phyloP scores from a whole-genome alignment of 2,888 invertebrate genomes.

The Dione vanillae region DNA sequence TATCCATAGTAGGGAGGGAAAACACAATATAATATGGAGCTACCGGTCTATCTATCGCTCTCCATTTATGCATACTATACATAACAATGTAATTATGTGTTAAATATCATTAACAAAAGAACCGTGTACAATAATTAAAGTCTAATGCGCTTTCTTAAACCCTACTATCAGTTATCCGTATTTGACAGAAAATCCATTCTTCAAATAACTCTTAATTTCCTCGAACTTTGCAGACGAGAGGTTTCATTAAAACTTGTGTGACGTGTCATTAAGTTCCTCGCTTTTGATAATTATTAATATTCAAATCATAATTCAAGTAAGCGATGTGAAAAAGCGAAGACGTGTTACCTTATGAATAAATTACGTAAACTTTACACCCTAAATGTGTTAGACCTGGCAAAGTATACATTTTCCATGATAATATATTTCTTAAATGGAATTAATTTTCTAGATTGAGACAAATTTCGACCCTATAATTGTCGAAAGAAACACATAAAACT shows the following conservation, averaged over 20 bases:
- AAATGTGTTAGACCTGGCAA: conserved; percentile 45
- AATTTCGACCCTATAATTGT: neutral
- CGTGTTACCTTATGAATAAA: conserved; percentile 75
- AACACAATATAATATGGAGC: neutral
- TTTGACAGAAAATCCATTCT: conserved; percentile 63
- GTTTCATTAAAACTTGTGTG: conserved; percentile 82
- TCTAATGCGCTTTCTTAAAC: conserved; percentile 14
- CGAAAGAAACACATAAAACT: neutral
- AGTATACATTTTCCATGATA: neutral
- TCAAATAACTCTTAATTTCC: conserved; percentile 70
- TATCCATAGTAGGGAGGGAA: neutral
- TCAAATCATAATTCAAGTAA: conserved; percentile 76
- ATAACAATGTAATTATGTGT: neutral
- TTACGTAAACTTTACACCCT: conserved; percentile 53
- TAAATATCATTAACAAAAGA: neutral
- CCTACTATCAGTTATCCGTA: conserved; percentile 30
- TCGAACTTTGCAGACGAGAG: conserved; percentile 71
- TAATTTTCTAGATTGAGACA: neutral
- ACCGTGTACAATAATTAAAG: conserved; percentile 3
- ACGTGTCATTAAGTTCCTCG: conserved; percentile 78
- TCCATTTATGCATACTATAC: neutral
- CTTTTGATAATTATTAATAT: conserved; percentile 77
- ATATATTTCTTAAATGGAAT: neutral
- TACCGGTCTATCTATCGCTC: neutral
- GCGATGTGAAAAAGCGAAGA: conserved; percentile 73